phyloP scores from a whole-genome alignment of 2,113 vertebrate species.

The Propithecus coquereli region DNA sequence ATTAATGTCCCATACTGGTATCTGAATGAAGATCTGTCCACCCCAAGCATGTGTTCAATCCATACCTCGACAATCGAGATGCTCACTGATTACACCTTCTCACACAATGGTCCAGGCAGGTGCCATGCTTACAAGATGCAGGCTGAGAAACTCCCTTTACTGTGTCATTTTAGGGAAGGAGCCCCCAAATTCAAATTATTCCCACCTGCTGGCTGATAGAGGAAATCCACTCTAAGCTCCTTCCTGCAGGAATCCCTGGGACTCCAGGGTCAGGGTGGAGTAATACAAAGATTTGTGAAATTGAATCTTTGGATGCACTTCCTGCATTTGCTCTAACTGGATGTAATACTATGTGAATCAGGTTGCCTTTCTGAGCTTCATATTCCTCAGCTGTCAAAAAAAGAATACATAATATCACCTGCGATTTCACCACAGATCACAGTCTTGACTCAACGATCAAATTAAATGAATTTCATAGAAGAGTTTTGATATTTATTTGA shows the following conservation, averaged over 20 bases:
- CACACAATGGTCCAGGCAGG: background rate
- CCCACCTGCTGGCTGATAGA: background rate
- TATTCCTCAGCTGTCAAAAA: background rate
- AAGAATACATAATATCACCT: background rate
- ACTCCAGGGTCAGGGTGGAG: background rate
- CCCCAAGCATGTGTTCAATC: background rate
- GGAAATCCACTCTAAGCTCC: background rate
- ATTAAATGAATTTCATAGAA: background rate
- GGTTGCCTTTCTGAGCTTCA: background rate
- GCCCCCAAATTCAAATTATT: background rate
- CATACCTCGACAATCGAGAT: fast-evolving
- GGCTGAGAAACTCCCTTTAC: background rate
- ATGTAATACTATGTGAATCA: background rate
- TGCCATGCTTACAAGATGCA: background rate
- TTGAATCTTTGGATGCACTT: background rate
- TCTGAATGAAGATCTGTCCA: background rate
- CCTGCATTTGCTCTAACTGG: background rate
- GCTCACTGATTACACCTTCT: background rate
- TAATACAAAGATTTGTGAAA: background rate
- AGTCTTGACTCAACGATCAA: background rate
- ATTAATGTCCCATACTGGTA: background rate
- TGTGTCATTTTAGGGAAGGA: background rate
- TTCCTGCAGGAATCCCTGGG: background rate
- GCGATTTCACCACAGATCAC: background rate
- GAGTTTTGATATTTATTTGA: background rate